Evolutionary conservation across 2,888 invertebrate species (phyloP), one percentile per base, ranked within the genome.

Genomic region (Osedax frankpressi): DNA sequence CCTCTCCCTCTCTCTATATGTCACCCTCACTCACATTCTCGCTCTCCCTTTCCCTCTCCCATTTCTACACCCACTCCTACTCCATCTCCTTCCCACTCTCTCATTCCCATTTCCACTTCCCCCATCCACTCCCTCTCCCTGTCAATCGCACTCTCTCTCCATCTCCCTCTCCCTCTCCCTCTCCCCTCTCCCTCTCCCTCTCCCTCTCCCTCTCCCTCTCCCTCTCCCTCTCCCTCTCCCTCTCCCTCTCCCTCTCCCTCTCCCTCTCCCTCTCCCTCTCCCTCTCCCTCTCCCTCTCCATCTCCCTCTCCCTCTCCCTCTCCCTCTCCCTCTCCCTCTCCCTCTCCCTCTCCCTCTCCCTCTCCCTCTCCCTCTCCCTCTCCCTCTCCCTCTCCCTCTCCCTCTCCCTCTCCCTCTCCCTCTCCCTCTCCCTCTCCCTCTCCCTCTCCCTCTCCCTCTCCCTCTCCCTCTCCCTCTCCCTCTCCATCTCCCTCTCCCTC

Each of bases 181-280:
- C 44, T 44, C 44, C 19, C 44, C 19, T 19, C 19, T 19, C 19
- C 44, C 19, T 19, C 19, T 19, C 44, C 70, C 44, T 68, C 70
- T 63, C 62, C 28, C 65, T 74, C 70, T 74, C 72, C 73, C 73
- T 74, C 72, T 74, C 68, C 73, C 73, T 74, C 68, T 72, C 68
- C 74, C 71, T 73, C 73, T 73, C 72, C 69, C 68, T 72, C 62
- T 73, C 30, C 67, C 62, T 68, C 59, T 30, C 63, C 69, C 69
- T 30, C 63, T 63, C 71, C 59, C 70, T 70, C 30, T 73, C 74
- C 59, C 59, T 72, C 60, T 73, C 29, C 62, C 68, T 30, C 59
- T 71, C 30, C 68, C 60, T 67, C 28, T 78, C 78, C n/a, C 74
- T 72, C 59, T 70, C 75, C 72, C 44, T 72, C 73, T 75, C 72